Conservation (phyloP, 2,797 vertebrate genomes). For the Urosaurus nigricauda region DNA sequence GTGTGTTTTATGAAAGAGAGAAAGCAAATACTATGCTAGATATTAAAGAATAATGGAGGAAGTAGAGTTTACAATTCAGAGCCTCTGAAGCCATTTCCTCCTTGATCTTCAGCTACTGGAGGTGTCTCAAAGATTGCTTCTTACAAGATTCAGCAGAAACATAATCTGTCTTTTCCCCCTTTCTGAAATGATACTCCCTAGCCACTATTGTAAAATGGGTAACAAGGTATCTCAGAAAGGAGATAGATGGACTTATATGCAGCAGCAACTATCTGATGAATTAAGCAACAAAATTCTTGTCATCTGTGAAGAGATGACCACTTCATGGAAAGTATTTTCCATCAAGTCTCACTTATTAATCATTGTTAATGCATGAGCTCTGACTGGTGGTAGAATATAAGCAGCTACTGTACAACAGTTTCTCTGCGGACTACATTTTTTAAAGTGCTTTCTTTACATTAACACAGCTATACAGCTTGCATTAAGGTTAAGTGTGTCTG, state of each 20-base stretch:
- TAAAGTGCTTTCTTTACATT: background rate
- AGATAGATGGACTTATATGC: background rate
- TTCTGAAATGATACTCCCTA: background rate
- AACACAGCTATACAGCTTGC: background rate
- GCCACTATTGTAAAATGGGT: background rate
- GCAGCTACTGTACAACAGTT: background rate
- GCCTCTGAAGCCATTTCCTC: too few relatives aligned
- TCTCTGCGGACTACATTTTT: background rate
- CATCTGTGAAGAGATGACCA: background rate
- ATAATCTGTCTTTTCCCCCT: too few relatives aligned
- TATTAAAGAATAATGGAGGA: background rate
- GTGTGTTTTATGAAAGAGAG: background rate
- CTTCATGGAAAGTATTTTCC: background rate
- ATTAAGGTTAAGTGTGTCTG: background rate
- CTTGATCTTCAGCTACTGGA: too few relatives aligned
- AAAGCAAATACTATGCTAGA: background rate
- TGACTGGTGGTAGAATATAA: background rate
- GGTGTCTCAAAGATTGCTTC: too few relatives aligned
- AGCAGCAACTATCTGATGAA: background rate
- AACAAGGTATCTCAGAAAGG: background rate
- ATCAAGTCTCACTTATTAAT: background rate
- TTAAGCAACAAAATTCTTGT: background rate
- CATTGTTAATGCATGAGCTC: background rate
- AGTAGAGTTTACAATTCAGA: too few relatives aligned
- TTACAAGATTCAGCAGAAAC: too few relatives aligned